Evolutionary conservation across 2,888 invertebrate genomes (phyloP).

Genomic region (Odontocerum albicorne): DNA sequence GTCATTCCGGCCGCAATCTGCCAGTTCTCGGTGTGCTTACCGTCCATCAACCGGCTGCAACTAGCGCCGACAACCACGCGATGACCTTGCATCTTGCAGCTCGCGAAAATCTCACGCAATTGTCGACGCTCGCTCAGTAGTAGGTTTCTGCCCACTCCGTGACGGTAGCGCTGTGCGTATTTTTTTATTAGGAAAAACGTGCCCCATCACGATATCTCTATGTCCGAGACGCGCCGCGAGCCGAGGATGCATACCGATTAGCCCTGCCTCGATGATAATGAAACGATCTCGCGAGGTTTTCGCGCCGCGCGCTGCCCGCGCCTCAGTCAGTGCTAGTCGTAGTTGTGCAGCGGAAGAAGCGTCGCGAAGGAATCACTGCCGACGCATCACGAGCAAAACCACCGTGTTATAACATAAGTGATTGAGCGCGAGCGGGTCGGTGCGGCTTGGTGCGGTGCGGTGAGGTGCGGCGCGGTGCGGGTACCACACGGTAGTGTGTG

Average conservation of each 20-base stretch:
- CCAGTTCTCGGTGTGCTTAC: background rate
- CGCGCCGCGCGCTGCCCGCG: constrained; percentile 3
- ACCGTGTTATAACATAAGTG: background rate
- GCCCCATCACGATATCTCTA: background rate
- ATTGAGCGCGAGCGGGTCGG: too few relatives aligned
- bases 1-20: constrained; percentile 3
- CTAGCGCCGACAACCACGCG: background rate
- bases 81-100: constrained; percentile 6
- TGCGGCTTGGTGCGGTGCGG: too few relatives aligned
- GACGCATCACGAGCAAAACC: background rate
- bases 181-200: too few relatives aligned
- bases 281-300: background rate
- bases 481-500: background rate
- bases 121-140: too few relatives aligned
- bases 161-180: too few relatives aligned
- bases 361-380: background rate
- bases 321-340: background rate
- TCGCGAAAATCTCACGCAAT: background rate
- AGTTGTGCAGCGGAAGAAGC: background rate
- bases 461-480: background rate
- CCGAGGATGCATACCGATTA: constrained; percentile 2
- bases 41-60: background rate
- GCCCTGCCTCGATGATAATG: too few relatives aligned
- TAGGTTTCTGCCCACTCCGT: too few relatives aligned
- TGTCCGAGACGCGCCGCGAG: constrained; percentile 8